Evolutionary conservation across 2,113 vertebrate species (phyloP).

Genomic region (Psophia crepitans): DNA sequence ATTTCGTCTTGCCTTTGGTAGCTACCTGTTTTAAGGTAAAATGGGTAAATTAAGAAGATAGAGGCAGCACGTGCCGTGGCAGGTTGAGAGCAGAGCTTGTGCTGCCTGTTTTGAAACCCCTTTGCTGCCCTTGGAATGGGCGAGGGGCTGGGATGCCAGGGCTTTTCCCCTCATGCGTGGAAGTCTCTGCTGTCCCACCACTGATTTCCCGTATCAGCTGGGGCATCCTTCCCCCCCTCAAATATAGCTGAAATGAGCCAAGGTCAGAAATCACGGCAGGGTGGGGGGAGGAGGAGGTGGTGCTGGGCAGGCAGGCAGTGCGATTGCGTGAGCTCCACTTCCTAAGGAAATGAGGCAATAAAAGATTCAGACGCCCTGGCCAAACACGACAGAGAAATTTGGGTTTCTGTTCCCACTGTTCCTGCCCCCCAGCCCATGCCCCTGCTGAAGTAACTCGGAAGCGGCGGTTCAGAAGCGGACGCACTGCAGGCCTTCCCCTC

Average conservation of each 20-base stretch:
- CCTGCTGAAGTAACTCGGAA: neutral
- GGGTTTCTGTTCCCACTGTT: neutral
- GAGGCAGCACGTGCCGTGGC: fast-evolving
- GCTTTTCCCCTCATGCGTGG: neutral
- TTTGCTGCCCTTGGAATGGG: neutral
- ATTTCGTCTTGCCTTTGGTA: neutral
- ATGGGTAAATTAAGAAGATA: neutral
- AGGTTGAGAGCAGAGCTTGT: neutral
- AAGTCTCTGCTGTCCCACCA: neutral
- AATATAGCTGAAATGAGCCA: neutral
- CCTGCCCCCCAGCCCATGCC: neutral
- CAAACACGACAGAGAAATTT: neutral
- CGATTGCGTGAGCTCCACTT: neutral
- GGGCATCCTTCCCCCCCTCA: neutral
- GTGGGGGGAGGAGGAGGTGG: neutral
- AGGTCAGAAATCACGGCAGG: neutral
- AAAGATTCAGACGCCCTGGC: neutral
- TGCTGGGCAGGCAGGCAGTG: neutral
- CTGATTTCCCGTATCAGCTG: neutral
- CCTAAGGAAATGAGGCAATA: neutral
- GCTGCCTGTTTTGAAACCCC: neutral
- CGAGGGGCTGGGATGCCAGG: neutral
- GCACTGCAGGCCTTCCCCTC: neutral
- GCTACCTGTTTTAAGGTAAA: neutral
- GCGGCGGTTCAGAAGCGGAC: neutral